Evolutionary conservation across 2,888 invertebrate genomes (phyloP), one percentile per base, ranked within the genome.

Genomic region (Oxyteleia sp.): DNA sequence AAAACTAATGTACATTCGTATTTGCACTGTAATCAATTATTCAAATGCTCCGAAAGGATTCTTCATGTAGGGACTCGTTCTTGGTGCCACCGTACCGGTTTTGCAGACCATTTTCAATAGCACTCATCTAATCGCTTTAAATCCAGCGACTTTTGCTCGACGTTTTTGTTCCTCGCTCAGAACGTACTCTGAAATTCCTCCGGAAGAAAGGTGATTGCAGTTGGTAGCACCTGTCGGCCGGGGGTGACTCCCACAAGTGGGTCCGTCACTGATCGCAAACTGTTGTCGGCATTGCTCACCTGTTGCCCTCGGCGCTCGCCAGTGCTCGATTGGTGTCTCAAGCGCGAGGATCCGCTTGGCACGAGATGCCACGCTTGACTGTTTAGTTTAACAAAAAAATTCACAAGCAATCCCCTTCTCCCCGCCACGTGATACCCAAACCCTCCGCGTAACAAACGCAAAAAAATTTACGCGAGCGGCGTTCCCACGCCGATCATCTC

Each of bases 251-350:
- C 72, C 51, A 64, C 76, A 53, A 68, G 55, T 76, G 63, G 49
- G 72, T 84, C 84, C 84, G 84, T 76, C 76, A 84, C 84, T 80
- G 84, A 72, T 76, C 80, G 84, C 84, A 53, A 84, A 84, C 80
- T 76, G 84, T 84, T 84, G 84, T 84, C 66, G 84, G 84, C 80
- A 71, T 75, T 75, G 84, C 84, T 84, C 84, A 84, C 84, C 84
- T 84, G 84, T 84, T 84, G 84, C 84, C 83, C 74, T 79, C 79
- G 71, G 74, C 83, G 72, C 80, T 84, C 72, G 80, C 61, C 84
- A 80, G 84, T 84, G 76, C 75, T 84, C 75, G 76, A 76, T 80
- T 76, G 72, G 76, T 75, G 76, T 84, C 72, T 84, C 76, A 57
- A 76, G 84, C 76, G 84, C 80, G 84, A 72, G 80, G 76, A 80